Evolutionary conservation across 2,113 vertebrate genomes (phyloP).

Genomic region (Antigone vipio): DNA sequence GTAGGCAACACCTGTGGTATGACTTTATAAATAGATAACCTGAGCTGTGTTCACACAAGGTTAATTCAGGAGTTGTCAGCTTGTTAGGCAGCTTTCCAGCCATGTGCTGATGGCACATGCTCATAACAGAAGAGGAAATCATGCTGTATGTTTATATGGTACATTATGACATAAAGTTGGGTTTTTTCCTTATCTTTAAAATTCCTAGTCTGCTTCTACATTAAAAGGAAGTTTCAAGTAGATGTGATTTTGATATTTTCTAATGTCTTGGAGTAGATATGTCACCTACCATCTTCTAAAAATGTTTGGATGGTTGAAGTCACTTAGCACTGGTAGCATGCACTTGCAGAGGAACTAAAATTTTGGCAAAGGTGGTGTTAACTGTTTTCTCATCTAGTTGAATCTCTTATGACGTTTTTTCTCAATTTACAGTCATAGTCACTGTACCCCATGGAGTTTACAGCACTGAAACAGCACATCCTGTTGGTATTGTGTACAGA

Average conservation of each 20-base stretch:
- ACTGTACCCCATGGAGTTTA: neutral
- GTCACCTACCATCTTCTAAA: neutral
- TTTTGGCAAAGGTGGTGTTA: neutral
- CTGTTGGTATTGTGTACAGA: neutral
- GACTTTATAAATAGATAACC: constrained; percentile 45
- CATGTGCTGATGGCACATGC: neutral
- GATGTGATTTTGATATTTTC: neutral
- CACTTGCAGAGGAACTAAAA: neutral
- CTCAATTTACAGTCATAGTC: neutral
- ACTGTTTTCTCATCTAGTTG: neutral
- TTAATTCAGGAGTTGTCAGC: constrained; percentile 16
- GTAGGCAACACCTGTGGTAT: constrained; percentile 17
- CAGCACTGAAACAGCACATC: neutral
- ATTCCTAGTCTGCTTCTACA: neutral
- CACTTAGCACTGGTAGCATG: neutral
- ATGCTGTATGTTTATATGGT: neutral
- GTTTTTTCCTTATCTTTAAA: neutral
- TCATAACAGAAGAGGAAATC: neutral
- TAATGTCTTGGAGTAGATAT: neutral
- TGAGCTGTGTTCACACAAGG: neutral
- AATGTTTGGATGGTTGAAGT: neutral
- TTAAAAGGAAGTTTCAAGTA: neutral
- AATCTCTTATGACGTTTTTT: neutral
- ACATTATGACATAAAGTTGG: neutral
- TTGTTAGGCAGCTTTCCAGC: constrained; percentile 36